Evolutionary conservation across 2,888 invertebrate genomes (phyloP).

Genomic region (Conchocele bisecta): DNA sequence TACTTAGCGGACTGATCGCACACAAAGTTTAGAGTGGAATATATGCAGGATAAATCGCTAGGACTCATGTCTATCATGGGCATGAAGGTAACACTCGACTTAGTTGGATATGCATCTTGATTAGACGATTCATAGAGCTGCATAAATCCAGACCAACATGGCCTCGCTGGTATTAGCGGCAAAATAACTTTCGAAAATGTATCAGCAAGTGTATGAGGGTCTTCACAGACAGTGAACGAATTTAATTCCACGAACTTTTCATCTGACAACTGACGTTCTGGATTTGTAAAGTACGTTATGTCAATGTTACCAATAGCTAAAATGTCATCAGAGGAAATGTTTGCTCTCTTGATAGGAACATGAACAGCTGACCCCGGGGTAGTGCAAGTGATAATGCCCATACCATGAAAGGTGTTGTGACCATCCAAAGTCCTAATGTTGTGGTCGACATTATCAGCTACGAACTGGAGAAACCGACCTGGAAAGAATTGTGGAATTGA

Average conservation of each 20-base stretch:
- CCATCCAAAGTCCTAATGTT: conserved; percentile 64
- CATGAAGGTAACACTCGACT: conserved; percentile 21
- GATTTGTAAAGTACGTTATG: conserved; percentile 9
- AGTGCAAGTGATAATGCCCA: conserved; percentile 45
- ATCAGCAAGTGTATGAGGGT: conserved; percentile 13
- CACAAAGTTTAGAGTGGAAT: conserved; percentile 52
- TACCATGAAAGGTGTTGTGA: conserved; percentile 54
- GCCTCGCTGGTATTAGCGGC: conserved; percentile 6
- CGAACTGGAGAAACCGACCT: conserved; percentile 57
- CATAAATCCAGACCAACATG: conserved; percentile 51
- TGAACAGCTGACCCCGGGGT: conserved; percentile 21
- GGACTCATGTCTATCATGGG: conserved; percentile 64
- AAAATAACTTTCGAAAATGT: conserved; percentile 28
- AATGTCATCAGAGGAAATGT: background rate
- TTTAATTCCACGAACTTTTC: too few relatives aligned
- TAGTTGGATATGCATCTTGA: background rate
- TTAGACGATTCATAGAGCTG: conserved; percentile 7
- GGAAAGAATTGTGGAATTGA: conserved; percentile 24
- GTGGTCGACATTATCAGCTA: conserved; percentile 70
- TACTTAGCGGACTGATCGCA: conserved; percentile 36
- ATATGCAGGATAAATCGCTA: conserved; percentile 53
- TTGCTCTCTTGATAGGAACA: conserved; percentile 15
- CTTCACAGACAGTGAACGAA: background rate
- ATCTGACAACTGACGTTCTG: too few relatives aligned
- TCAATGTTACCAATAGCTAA: conserved; percentile 15